These are phyloP conservation scores for Pteronotus mesoamericanus DNA, from an alignment of 2,797 vertebrate species.

Conservation along the genomic window DNA sequence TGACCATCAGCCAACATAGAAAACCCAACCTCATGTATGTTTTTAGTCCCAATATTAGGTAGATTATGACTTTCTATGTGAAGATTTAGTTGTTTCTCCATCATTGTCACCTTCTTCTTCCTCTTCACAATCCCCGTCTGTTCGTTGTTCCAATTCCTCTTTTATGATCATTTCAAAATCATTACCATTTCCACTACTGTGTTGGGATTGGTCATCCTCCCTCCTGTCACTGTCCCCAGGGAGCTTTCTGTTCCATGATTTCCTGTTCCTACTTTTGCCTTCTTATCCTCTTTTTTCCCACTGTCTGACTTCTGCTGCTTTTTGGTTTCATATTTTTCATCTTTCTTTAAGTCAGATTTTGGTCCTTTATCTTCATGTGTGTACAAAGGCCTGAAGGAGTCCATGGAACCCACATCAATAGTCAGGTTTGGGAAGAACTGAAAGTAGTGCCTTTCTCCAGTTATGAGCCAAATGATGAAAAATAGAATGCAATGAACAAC, in stretches of 20 bases:
- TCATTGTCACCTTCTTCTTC: conserved; percentile 84
- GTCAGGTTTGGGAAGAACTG: conserved; percentile 99
- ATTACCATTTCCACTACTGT: conserved; percentile 96
- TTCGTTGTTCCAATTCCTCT: conserved; percentile 98
- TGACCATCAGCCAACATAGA: conserved; percentile 86
- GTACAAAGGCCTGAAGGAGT: conserved; percentile 98
- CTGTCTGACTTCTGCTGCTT: conserved; percentile 87
- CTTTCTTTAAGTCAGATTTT: conserved; percentile 90
- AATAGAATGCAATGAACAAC: conserved; percentile 97
- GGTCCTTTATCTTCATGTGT: conserved; percentile 98
- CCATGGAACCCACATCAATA: conserved; percentile 97
- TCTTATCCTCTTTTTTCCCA: conserved; percentile 91
- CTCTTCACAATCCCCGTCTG: conserved; percentile 90
- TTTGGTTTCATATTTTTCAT: conserved; percentile 74
- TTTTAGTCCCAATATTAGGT: conserved; percentile 78
- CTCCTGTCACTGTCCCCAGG: conserved; percentile 89
- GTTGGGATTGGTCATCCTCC: conserved; percentile 95
- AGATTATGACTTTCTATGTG: conserved; percentile 90
- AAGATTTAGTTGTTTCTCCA: conserved; percentile 83
- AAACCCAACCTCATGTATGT: conserved; percentile 84
- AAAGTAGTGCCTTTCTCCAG: conserved; percentile 96
- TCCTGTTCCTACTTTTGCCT: conserved; percentile 82
- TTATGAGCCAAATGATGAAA: conserved; percentile 97
- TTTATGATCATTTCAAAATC: conserved; percentile 99
- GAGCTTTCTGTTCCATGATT: conserved; percentile 81